These are phyloP conservation scores for Mesoclemmys tuberculata DNA, from an alignment of 2,113 vertebrate species.

Conservation along the genomic window DNA sequence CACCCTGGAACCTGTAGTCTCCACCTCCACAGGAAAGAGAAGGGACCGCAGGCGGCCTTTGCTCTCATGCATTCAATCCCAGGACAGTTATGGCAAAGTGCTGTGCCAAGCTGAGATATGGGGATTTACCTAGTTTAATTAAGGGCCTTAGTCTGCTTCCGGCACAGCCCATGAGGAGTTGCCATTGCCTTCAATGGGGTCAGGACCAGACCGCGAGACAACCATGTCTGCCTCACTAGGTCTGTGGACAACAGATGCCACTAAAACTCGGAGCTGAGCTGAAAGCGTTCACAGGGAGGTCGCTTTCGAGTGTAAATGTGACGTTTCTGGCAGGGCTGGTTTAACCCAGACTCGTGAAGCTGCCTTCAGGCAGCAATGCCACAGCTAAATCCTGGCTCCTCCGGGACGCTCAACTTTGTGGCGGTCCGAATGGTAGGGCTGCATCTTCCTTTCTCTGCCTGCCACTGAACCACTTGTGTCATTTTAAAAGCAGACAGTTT, in stretches of 20 bases:
- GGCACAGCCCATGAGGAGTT: accelerated
- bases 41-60: neutral
- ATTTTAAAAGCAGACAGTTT: neutral
- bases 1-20: neutral
- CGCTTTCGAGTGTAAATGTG: neutral
- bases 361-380: accelerated
- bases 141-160: neutral
- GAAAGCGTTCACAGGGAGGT: neutral
- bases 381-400: neutral
- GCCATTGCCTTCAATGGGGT: neutral
- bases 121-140: constrained; percentile 35
- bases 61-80: constrained; percentile 13
- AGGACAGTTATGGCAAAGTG: neutral
- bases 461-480: accelerated
- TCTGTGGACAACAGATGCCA: accelerated
- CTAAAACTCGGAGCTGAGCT: neutral
- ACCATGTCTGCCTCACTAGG: accelerated
- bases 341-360: neutral
- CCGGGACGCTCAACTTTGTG: neutral
- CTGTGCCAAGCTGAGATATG: neutral
- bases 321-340: neutral
- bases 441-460: neutral
- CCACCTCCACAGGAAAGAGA: neutral
- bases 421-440: accelerated
- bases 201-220: neutral